A percentile compares a stretch with the other conserved stretches of the same genome.
These are phyloP conservation scores for Montipora sp. DNA, from an alignment of 64 coral and sea anemone species.

Conservation along the genomic window DNA sequence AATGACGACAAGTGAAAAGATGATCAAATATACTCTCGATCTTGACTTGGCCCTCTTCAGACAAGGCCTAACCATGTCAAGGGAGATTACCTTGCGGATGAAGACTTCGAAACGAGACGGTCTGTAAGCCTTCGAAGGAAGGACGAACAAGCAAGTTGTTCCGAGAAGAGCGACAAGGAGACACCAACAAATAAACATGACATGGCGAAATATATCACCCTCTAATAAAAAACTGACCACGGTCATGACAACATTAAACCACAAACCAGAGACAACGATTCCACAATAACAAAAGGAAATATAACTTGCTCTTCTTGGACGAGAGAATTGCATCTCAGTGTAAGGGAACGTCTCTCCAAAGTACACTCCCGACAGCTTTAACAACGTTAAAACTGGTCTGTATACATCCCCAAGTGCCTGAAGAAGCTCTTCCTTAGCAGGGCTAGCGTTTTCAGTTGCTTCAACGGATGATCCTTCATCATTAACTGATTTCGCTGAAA, in stretches of 20 bases:
- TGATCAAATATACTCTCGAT: background rate
- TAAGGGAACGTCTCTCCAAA: background rate
- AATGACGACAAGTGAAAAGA: background rate
- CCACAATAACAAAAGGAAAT: background rate
- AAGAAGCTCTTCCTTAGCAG: background rate
- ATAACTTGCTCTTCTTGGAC: background rate
- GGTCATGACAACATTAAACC: background rate
- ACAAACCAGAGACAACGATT: background rate
- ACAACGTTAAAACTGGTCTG: background rate
- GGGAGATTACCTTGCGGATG: background rate
- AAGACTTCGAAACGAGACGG: background rate
- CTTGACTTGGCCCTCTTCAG: background rate
- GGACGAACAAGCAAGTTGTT: background rate
- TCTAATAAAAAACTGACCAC: background rate
- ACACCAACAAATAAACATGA: background rate
- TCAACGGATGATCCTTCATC: background rate
- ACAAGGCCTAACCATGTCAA: background rate
- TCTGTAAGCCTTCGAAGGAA: background rate
- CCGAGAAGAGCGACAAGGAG: background rate
- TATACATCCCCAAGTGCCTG: background rate
- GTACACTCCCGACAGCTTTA: conserved; percentile 15
- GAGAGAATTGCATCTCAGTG: background rate
- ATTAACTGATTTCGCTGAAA: background rate
- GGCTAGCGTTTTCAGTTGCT: background rate
- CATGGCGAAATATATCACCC: background rate